phyloP scores from a whole-genome alignment of 2,888 invertebrate species.

The Oscheius myriophilus region DNA sequence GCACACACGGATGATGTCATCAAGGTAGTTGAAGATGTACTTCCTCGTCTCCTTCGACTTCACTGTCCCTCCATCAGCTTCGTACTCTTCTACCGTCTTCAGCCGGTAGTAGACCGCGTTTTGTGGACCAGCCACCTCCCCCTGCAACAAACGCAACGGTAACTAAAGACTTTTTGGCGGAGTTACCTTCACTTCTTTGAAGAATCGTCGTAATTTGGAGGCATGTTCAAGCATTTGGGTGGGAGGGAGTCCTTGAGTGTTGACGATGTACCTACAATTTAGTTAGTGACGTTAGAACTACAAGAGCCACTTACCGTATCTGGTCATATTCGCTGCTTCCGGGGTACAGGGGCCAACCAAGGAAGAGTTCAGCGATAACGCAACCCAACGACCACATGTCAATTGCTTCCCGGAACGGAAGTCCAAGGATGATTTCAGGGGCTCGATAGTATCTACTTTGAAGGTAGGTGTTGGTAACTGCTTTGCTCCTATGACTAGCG shows the following conservation, averaged over 20 bases:
- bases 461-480: slow-evolving; percentile 98
- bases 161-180: not conserved
- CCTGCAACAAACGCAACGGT: slow-evolving; percentile 8
- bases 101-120: slow-evolving; percentile 62
- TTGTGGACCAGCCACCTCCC: slow-evolving; percentile 29
- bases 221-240: slow-evolving; percentile 96
- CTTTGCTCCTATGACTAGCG: slow-evolving; percentile 98
- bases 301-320: slow-evolving; percentile 67
- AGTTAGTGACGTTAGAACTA: not conserved
- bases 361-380: slow-evolving; percentile 97
- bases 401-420: slow-evolving; percentile 98
- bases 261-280: slow-evolving; percentile 78
- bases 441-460: slow-evolving; percentile 97
- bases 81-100: slow-evolving; percentile 98
- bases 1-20: slow-evolving; percentile 81
- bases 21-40: slow-evolving; percentile 98
- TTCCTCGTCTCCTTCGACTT: slow-evolving; percentile 99
- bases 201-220: slow-evolving; percentile 97
- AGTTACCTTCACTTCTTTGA: slow-evolving; percentile 72
- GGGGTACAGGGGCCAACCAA: slow-evolving; percentile 99
- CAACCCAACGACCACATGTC: slow-evolving; percentile 99
- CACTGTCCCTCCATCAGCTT: slow-evolving; percentile 89
- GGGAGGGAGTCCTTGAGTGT: slow-evolving; percentile 95
- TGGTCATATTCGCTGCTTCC: slow-evolving; percentile 97
- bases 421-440: slow-evolving; percentile 93